Conservation (phyloP, 2,113 vertebrate genomes). For the Heteronetta atricapilla region DNA sequence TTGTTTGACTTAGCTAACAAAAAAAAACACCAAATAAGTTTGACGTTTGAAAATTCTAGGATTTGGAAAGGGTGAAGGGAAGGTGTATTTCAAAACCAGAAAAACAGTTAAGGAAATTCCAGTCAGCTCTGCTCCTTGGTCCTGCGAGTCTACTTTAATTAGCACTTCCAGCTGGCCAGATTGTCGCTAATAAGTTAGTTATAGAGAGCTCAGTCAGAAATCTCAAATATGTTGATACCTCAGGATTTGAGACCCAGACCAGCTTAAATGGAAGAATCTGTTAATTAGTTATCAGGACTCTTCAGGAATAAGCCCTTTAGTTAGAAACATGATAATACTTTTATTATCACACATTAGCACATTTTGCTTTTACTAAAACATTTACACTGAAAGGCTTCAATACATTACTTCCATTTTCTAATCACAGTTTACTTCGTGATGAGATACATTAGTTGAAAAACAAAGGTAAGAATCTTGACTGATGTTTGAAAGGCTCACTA, state of each 20-base stretch:
- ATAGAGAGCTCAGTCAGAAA: not conserved
- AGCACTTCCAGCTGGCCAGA: conserved; percentile 1
- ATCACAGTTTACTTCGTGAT: not conserved
- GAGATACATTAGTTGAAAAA: not conserved
- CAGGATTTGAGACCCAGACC: conserved; percentile 1
- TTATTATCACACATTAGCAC: not conserved
- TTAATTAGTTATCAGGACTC: not conserved
- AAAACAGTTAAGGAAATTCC: conserved; percentile 48
- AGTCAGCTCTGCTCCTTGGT: not conserved
- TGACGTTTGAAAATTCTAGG: not conserved
- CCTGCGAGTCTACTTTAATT: conserved; percentile 8
- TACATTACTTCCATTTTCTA: not conserved
- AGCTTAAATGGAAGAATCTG: conserved; percentile 15
- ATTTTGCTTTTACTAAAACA: not conserved
- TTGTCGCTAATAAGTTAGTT: not conserved
- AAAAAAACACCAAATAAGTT: not conserved
- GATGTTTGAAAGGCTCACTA: not conserved
- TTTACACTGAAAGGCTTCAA: not conserved
- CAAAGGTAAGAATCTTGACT: not conserved
- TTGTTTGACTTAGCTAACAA: not conserved
- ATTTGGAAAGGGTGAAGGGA: not conserved
- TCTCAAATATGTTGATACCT: not conserved
- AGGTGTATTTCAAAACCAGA: conserved; percentile 36
- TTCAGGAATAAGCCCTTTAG: not conserved
- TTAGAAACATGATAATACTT: not conserved